Evolutionary conservation across 64 coral and sea anemone species (phyloP).

Genomic region (Montipora cactus): DNA sequence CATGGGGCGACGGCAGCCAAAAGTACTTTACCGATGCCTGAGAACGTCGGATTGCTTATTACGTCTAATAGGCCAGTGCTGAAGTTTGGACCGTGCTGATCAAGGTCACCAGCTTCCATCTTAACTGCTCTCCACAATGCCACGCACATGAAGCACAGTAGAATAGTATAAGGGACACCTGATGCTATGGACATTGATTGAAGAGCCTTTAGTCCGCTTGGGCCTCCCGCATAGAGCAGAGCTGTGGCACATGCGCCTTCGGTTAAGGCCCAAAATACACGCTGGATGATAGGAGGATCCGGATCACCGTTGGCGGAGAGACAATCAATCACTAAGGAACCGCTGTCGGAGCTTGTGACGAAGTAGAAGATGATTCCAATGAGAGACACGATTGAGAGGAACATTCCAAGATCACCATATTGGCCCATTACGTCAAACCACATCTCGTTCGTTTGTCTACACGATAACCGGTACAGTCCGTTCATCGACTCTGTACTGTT

Average conservation of each 20-base stretch:
- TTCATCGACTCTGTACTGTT: neutral
- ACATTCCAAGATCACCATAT: slow-evolving; percentile 43
- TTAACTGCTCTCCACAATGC: slow-evolving; percentile 58
- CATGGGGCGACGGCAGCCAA: slow-evolving; percentile 38
- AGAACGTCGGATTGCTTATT: neutral
- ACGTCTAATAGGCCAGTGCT: slow-evolving; percentile 23
- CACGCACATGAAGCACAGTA: slow-evolving; percentile 43
- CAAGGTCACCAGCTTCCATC: slow-evolving; percentile 47
- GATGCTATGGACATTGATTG: slow-evolving; percentile 46
- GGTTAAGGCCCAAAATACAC: slow-evolving; percentile 56
- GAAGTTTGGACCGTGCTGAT: slow-evolving; percentile 31
- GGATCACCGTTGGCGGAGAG: slow-evolving; percentile 46
- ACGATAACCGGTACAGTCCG: slow-evolving; percentile 33
- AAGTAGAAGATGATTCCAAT: slow-evolving; percentile 48
- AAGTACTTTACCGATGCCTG: neutral
- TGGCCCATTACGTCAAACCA: slow-evolving; percentile 62
- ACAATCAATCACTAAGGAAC: slow-evolving; percentile 52
- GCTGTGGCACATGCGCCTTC: slow-evolving; percentile 51
- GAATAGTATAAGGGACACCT: slow-evolving; percentile 39
- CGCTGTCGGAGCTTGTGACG: slow-evolving; percentile 56
- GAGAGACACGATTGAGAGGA: slow-evolving; percentile 37
- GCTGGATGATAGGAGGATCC: slow-evolving; percentile 41
- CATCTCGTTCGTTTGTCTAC: slow-evolving; percentile 21
- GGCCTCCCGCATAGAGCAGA: slow-evolving; percentile 27
- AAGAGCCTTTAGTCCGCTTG: slow-evolving; percentile 8